A percentile compares a stretch with the other conserved stretches of the same genome.
Conservation (phyloP, 1,140 invertebrate genomes). For the Neocloeon triangulifer region DNA sequence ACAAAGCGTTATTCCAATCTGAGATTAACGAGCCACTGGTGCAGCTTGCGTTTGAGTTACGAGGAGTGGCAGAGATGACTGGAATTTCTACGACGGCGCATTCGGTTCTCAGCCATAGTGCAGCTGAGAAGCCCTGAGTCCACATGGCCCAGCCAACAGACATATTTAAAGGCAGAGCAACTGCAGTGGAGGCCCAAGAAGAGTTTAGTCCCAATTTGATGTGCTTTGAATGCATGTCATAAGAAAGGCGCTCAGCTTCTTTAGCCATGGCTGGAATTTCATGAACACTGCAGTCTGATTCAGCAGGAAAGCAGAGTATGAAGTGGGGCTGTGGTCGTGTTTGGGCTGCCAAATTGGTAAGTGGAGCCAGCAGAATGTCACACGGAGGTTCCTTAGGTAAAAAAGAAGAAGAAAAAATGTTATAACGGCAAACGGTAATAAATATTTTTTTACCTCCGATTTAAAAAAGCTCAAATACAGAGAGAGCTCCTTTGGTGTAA, state of each 20-base stretch:
- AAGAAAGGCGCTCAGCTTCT: too few species aligned
- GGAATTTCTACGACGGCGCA: too few species aligned
- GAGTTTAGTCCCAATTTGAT: constrained; percentile 20
- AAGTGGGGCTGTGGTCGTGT: constrained; percentile 28
- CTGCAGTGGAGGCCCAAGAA: constrained; percentile 24
- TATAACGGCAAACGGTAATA: too few species aligned
- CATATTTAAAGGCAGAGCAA: constrained; percentile 22
- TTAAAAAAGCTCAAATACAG: constrained; percentile 30
- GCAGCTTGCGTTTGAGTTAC: neutral
- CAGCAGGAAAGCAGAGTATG: constrained; percentile 26
- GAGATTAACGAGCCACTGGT: constrained; percentile 8
- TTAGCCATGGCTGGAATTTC: too few species aligned
- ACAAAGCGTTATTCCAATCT: too few species aligned
- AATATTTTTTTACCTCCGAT: constrained; percentile 12
- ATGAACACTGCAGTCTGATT: neutral
- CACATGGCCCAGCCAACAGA: constrained; percentile 30
- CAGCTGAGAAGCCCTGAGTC: constrained; percentile 31
- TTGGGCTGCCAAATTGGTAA: constrained; percentile 21
- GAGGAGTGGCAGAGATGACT: neutral
- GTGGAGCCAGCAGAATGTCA: constrained; percentile 22
- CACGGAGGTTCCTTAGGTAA: constrained; percentile 3
- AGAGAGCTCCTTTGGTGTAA: constrained; percentile 25
- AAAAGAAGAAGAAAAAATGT: too few species aligned
- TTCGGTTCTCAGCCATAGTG: constrained; percentile 26
- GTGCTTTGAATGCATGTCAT: too few species aligned